Evolutionary conservation across 2,113 vertebrate species (phyloP).

Genomic region (Heterochromis multidens): DNA sequence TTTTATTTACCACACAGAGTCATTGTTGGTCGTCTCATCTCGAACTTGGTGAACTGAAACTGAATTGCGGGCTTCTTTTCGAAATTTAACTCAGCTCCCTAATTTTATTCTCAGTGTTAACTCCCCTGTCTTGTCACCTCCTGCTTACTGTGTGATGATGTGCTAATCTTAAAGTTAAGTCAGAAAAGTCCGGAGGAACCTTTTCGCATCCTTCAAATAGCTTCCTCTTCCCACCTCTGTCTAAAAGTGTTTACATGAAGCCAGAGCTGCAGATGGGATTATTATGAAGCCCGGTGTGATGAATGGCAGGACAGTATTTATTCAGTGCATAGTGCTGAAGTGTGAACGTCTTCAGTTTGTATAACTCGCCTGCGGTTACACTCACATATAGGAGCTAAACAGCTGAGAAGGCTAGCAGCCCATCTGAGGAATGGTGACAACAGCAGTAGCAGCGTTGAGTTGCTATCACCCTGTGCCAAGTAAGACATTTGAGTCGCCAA

Average conservation of each 20-base stretch:
- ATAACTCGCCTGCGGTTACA: conserved; percentile 43
- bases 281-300: not conserved
- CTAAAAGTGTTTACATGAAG: conserved; percentile 17
- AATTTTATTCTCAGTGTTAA: not conserved
- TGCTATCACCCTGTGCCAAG: conserved; percentile 56
- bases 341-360: conserved; percentile 62
- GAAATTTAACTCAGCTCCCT: not conserved
- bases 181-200: not conserved
- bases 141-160: not conserved
- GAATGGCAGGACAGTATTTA: not conserved
- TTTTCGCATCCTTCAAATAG: not conserved
- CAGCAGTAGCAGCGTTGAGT: conserved; percentile 65
- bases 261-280: conserved; percentile 5
- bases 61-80: not conserved
- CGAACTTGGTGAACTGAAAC: not conserved
- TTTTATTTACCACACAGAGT: not conserved
- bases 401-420: conserved; percentile 61
- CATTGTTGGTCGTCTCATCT: not conserved
- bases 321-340: conserved; percentile 21
- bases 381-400: conserved; percentile 42
- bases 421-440: conserved; percentile 74
- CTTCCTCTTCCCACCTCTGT: not conserved
- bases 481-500: conserved; percentile 48
- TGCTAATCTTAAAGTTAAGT: not conserved
- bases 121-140: not conserved